Evolutionary conservation across 2,113 vertebrate genomes (phyloP), one percentile per base, ranked within the genome.

Genomic region (Ancistrus triradiatus): DNA sequence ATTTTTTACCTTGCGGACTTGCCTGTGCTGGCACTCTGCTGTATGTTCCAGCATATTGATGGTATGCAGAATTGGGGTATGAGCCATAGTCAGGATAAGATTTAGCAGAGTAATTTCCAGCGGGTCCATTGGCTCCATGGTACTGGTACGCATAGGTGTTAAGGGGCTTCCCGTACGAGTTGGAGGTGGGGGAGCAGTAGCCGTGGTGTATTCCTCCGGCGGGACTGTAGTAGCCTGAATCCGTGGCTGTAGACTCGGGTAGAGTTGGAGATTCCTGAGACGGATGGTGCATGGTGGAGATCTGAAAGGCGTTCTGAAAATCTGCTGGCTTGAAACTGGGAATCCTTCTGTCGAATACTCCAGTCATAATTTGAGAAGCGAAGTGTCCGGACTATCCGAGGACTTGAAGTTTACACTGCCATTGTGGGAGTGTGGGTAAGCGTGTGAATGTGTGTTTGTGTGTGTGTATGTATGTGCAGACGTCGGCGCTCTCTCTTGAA

Each of bases 181-280:
- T 85, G 68, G 95, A 91, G 78, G 90, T 92, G 78, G 96, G 94
- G 62, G 96, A 97, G 80, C 95, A 95, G 86, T 98, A 98, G 77
- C 95, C 94, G 78, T 97, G 94, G 67, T 91, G 81, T 75, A 92
- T 88, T 75, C 85, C 92, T 66, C 86, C 91, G 52, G 91, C 78
- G n/a, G 93, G 91, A 80, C 92, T 95, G 86, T 97, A 98, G 83
- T 97, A 98, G 85, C 96, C 96, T 75, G 95, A 92, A 85, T 98
- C 95, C 80, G 96, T 98, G 80, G 96, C 92, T 56, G 94, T 91
- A 17, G 96, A 97, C 84, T 98, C 96, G 40, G 96, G 96, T 78
- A 98, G 84, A 81, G 96, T 98, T 58, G 96, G 96, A 70, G 96
- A 98, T 87, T 98, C 96, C 91, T 98, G 96, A 86, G 89, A 88